Conservation (phyloP, 1,140 invertebrate species). For the Rhagoletis pomonella region DNA sequence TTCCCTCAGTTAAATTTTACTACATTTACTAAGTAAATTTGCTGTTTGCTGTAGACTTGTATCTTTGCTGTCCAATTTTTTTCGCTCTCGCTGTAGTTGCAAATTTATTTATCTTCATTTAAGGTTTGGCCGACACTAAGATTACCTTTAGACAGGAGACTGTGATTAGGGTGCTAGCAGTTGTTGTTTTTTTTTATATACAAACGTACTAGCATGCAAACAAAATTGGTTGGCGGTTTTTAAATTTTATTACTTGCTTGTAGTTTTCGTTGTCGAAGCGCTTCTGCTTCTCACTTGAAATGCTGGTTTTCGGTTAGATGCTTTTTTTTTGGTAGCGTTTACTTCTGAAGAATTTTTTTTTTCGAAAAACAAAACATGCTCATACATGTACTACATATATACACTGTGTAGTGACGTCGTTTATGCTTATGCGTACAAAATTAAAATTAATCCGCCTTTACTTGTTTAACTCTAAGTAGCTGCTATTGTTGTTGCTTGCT, state of each 20-base stretch:
- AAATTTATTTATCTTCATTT: constrained; percentile 3
- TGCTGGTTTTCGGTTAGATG: neutral
- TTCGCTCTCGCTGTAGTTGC: neutral
- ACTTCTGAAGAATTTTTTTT: neutral
- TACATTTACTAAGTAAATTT: too few relatives aligned
- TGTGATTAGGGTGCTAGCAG: neutral
- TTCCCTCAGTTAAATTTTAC: too few relatives aligned
- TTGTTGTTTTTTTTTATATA: neutral
- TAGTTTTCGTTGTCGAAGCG: neutral
- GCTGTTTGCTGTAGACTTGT: neutral
- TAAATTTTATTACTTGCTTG: neutral
- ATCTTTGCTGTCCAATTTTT: neutral
- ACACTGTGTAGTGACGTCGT: neutral
- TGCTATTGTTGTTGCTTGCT: neutral
- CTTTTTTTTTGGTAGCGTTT: neutral
- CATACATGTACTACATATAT: neutral
- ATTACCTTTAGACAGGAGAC: neutral
- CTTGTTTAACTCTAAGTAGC: neutral
- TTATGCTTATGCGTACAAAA: constrained; percentile 42
- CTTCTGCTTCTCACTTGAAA: neutral
- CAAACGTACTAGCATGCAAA: neutral
- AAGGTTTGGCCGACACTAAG: neutral
- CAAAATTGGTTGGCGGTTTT: neutral
- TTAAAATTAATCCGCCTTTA: constrained; percentile 35
- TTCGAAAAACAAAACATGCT: neutral